Evolutionary conservation across 2,113 vertebrate genomes (phyloP), one percentile per base, ranked within the genome.

Genomic region (Pteronura brasiliensis): DNA sequence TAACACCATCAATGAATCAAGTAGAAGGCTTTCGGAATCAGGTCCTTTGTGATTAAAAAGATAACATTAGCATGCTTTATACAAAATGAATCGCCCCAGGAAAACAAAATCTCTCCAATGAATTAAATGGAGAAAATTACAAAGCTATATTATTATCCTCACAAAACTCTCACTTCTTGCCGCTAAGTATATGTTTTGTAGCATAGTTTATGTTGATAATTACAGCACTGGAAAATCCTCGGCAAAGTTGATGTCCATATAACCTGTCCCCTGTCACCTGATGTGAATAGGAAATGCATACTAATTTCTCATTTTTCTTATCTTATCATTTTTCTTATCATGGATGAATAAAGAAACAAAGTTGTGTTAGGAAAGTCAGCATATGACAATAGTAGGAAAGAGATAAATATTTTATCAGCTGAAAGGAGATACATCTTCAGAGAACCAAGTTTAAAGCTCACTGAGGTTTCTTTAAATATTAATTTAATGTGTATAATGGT

Each of bases 1-100:
- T 76, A 99, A 99, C 84, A 99, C 1, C 9, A 99, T 98, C 95
- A 99, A 99, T 77, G 99, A 97, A 88, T 99, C 99, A 98, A 99
- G 99, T 97, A 99, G 10, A 18, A 13, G 0, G 7, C 7, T 76
- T 86, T 55, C 36, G 17, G 44, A 61, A 65, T 3, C 13, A 31
- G 25, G 2, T 1, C 6, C 17, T 8, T 36, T 21, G 36, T 12
- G 15, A 79, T 87, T 36, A 36, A 86, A 92, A 89, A 93, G 34
- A 95, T 74, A 85, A 49, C 3, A 85, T 95, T 80, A 86, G 7
- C 9, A 29, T 90, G 34, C 7, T 90, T 59, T 81, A 74, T 65
- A 49, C 55, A 23, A 90, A 81, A 74, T 90, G 21, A 97, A 90
- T 31, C 72, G 27, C 2, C 18, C 8, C 17, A 31, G 3, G 42